These are phyloP conservation scores for Drosophila algonquin DNA, from an alignment of 2,888 invertebrate genomes.

Conservation along the genomic window DNA sequence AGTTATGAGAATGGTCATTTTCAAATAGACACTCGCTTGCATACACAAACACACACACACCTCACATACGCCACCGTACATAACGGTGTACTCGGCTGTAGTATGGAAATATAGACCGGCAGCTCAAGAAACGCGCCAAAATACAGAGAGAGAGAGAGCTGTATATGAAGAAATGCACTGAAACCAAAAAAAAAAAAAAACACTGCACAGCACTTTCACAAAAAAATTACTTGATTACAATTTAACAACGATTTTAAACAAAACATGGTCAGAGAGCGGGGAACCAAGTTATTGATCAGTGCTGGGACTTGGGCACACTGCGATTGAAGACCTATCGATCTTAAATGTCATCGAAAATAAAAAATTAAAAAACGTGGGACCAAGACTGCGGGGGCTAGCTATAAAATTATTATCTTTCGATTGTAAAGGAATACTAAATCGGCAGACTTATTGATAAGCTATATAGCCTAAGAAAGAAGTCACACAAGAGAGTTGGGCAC, in stretches of 20 bases:
- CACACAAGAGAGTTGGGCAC: too few relatives aligned
- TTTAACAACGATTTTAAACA: background rate
- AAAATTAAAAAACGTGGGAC: background rate
- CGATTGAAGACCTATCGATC: background rate
- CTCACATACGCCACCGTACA: background rate
- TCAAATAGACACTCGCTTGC: background rate
- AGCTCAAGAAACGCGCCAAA: background rate
- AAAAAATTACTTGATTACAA: background rate
- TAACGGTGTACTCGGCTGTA: background rate
- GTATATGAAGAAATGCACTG: background rate
- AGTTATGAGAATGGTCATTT: conserved; percentile 49
- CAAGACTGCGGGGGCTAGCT: background rate
- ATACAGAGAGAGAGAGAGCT: background rate
- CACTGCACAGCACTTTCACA: background rate
- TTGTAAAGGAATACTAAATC: too few relatives aligned
- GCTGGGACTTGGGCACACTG: background rate
- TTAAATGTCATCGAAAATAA: background rate
- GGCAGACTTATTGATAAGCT: too few relatives aligned
- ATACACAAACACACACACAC: background rate
- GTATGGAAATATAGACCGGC: background rate
- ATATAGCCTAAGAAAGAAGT: too few relatives aligned
- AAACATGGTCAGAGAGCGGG: background rate
- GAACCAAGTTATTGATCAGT: background rate
- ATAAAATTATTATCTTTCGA: too few relatives aligned
- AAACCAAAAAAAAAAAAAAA: background rate